These are phyloP conservation scores for Nomada lathburiana DNA, from an alignment of 2,888 invertebrate genomes.

Conservation along the genomic window DNA sequence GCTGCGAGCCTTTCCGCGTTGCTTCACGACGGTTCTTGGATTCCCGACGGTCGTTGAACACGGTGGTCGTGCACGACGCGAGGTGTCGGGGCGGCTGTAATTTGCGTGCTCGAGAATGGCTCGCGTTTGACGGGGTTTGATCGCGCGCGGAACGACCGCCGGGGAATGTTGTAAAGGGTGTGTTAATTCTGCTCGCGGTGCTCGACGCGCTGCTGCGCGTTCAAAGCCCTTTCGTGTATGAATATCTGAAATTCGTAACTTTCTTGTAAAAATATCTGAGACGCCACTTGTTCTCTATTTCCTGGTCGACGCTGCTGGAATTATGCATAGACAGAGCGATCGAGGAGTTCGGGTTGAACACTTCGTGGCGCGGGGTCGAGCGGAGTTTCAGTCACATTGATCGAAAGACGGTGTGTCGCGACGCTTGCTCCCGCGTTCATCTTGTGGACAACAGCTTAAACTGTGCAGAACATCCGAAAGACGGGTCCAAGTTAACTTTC, in stretches of 20 bases:
- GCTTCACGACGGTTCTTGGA: neutral
- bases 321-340: neutral
- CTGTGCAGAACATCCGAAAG: conserved; percentile 30
- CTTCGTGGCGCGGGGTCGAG: neutral
- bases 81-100: neutral
- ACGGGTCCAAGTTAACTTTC: conserved; percentile 43
- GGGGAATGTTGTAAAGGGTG: too few relatives aligned
- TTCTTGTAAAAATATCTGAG: too few relatives aligned
- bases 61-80: neutral
- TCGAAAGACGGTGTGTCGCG: neutral
- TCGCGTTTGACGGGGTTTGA: neutral
- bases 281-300: too few relatives aligned
- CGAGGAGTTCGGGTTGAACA: neutral
- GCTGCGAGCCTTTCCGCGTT: conserved; percentile 20
- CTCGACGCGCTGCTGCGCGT: too few relatives aligned
- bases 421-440: conserved; percentile 4
- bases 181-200: too few relatives aligned
- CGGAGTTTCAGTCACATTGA: too few relatives aligned
- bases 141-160: too few relatives aligned
- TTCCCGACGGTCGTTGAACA: neutral
- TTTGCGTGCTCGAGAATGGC: neutral
- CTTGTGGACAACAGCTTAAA: conserved; percentile 18
- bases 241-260: too few relatives aligned
- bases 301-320: too few relatives aligned
- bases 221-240: too few relatives aligned